A percentile compares a stretch with the other conserved stretches of the same genome.
phyloP scores from a whole-genome alignment of 1,140 invertebrate genomes.

The Marisa cornuarietis region DNA sequence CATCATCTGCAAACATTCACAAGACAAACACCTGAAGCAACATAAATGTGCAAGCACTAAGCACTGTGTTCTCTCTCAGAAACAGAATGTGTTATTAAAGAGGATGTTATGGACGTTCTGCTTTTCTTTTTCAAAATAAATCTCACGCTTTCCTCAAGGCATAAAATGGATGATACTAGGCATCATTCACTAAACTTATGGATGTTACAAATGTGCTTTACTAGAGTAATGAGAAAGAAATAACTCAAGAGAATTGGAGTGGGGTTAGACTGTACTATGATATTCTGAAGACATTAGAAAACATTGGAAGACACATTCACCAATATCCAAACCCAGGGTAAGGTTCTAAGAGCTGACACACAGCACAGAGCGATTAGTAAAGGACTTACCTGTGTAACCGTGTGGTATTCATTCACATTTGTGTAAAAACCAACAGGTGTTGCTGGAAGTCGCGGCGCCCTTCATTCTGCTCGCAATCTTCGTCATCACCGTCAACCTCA shows the following conservation, averaged over 20 bases:
- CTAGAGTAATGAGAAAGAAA: not conserved
- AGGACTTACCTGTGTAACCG: too few relatives aligned
- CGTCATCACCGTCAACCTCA: constrained; percentile 48
- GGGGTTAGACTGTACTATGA: not conserved
- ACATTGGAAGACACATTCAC: not conserved
- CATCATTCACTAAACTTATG: too few relatives aligned
- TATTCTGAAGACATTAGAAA: not conserved
- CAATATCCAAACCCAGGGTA: not conserved
- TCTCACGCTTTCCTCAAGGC: too few relatives aligned
- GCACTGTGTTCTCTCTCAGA: not conserved
- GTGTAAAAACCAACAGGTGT: constrained; percentile 24
- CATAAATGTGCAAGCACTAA: not conserved
- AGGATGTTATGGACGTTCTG: too few relatives aligned
- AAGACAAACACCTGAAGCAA: not conserved
- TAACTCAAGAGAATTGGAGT: not conserved
- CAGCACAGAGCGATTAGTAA: too few relatives aligned
- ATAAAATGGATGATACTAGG: too few relatives aligned
- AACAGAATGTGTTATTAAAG: too few relatives aligned
- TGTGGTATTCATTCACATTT: too few relatives aligned
- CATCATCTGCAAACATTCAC: too few relatives aligned
- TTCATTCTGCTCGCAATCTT: constrained; percentile 39
- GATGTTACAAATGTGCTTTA: too few relatives aligned
- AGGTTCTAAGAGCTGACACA: too few relatives aligned
- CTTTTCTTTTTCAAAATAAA: too few relatives aligned
- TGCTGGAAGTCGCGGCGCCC: constrained; percentile 47